Conservation (phyloP, 1,140 invertebrate species). For the Diorhabda sublineata region DNA sequence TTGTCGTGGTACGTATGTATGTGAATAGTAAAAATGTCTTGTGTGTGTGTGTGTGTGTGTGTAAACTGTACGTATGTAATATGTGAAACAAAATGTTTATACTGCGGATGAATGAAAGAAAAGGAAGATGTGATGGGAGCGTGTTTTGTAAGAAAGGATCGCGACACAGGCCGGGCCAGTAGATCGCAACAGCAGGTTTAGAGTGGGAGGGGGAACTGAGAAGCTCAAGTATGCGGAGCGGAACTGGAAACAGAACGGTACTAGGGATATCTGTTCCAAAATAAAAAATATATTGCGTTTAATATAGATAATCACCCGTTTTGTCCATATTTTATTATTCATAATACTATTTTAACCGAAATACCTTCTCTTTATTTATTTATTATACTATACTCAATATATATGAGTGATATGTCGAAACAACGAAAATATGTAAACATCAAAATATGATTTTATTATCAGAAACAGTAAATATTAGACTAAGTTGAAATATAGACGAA, state of each 20-base stretch:
- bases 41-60: not conserved
- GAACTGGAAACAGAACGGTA: not conserved
- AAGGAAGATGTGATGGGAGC: not conserved
- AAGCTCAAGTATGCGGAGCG: conserved; percentile 1
- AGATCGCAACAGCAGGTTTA: not conserved
- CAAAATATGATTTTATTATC: no score
- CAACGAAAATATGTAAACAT: no score
- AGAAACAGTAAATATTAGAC: no score
- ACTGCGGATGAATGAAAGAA: conserved; percentile 1
- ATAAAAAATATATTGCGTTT: no score
- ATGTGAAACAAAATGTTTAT: not conserved
- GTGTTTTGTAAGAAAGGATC: not conserved
- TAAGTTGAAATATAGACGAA: no score
- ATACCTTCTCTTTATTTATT: no score
- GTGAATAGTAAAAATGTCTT: not conserved
- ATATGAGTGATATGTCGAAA: no score
- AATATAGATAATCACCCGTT: no score
- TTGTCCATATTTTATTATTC: no score
- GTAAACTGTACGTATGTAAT: not conserved
- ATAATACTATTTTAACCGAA: no score
- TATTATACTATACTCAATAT: no score
- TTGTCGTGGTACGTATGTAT: not conserved
- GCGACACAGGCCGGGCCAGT: not conserved
- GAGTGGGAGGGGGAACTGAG: not conserved
- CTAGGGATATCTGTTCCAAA: not conserved